A percentile compares a stretch with the other conserved stretches of the same genome.
Conservation (phyloP, 2,888 invertebrate species). For the Cryptus armator region DNA sequence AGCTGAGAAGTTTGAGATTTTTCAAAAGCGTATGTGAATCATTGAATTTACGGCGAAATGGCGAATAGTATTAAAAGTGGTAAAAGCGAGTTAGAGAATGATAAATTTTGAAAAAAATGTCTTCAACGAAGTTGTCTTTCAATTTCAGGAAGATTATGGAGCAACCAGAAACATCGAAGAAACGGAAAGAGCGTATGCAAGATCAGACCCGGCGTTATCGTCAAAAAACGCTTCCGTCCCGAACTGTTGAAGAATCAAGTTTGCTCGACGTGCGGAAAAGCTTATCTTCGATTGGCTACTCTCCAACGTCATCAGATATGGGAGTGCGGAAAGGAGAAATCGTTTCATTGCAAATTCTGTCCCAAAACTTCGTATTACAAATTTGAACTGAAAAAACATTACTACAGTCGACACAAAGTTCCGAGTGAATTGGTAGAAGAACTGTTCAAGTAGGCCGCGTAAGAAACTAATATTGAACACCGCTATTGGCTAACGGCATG, state of each 20-base stretch:
- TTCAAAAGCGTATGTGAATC: too few species aligned
- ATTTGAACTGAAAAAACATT: slow-evolving; percentile 66
- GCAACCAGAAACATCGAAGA: background rate
- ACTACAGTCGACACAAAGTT: slow-evolving; percentile 32
- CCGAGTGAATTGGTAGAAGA: slow-evolving; percentile 24
- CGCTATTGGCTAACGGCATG: slow-evolving; percentile 1
- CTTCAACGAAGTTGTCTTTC: slow-evolving; percentile 5
- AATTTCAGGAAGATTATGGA: slow-evolving; percentile 26
- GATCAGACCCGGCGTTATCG: background rate
- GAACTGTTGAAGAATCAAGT: slow-evolving; percentile 2
- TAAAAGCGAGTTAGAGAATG: background rate
- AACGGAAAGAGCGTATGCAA: background rate
- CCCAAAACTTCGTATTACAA: slow-evolving; percentile 69
- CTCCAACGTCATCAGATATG: slow-evolving; percentile 71
- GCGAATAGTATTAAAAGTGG: background rate
- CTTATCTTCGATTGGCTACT: slow-evolving; percentile 69
- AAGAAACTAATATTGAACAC: background rate
- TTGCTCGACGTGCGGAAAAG: slow-evolving; percentile 81
- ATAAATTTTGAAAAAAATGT: background rate
- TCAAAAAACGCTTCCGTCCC: background rate
- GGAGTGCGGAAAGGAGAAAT: slow-evolving; percentile 76
- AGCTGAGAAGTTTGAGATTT: background rate
- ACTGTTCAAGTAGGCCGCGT: slow-evolving; percentile 2
- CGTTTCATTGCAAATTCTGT: slow-evolving; percentile 65
- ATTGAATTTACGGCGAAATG: background rate